Conservation (phyloP, 53 echinoderm and acorn worm genomes). For the Arbacia lixula region DNA sequence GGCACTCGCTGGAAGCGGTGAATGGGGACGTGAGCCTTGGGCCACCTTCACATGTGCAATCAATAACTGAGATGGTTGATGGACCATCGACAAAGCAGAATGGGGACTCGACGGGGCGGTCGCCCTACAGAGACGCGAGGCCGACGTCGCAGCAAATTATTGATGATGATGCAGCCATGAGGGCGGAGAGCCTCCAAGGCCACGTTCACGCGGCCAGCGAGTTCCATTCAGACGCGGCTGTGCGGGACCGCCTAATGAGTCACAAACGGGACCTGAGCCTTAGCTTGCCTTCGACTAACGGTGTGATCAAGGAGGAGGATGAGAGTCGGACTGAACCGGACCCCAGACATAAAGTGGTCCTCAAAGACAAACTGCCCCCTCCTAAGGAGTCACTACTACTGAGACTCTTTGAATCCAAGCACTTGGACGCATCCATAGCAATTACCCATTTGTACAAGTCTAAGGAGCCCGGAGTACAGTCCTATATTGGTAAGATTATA, state of each 20-base stretch:
- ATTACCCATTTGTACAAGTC: slow-evolving; percentile 98
- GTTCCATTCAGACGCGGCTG: not conserved
- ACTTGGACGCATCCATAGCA: slow-evolving; percentile 96
- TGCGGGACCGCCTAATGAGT: slow-evolving; percentile 19
- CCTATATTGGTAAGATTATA: slow-evolving; percentile 89
- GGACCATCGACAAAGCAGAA: too few relatives aligned
- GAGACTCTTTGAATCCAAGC: slow-evolving; percentile 96
- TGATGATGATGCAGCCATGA: too few relatives aligned
- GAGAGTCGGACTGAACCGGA: slow-evolving; percentile 51
- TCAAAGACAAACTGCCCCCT: slow-evolving; percentile 90
- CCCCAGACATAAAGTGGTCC: slow-evolving; percentile 47
- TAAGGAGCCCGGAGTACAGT: slow-evolving; percentile 98
- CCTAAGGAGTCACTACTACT: slow-evolving; percentile 92
- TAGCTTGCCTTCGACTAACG: slow-evolving; percentile 69
- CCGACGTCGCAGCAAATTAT: too few relatives aligned
- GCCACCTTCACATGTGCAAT: slow-evolving; percentile 31
- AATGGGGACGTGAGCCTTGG: slow-evolving; percentile 21
- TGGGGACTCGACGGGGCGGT: too few relatives aligned
- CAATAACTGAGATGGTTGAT: not conserved
- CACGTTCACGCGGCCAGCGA: too few relatives aligned
- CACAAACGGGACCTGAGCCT: slow-evolving; percentile 61
- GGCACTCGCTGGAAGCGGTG: slow-evolving; percentile 4
- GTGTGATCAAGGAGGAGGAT: slow-evolving; percentile 74
- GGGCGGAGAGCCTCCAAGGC: too few relatives aligned
- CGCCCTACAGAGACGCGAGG: too few relatives aligned